Conservation (phyloP, 2,797 vertebrate genomes). For the Orientallactaga sibirica region DNA sequence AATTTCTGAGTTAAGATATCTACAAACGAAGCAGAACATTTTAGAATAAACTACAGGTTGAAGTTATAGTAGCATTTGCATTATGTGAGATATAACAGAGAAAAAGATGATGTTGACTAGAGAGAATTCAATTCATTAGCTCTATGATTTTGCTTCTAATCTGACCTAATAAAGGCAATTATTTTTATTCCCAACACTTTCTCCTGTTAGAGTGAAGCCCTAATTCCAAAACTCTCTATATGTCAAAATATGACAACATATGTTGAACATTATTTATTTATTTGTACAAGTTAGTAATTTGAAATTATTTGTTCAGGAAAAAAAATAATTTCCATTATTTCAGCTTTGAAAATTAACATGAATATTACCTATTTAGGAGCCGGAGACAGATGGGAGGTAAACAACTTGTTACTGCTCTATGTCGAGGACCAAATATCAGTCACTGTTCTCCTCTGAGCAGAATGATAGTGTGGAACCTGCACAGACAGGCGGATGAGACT, state of each 20-base stretch:
- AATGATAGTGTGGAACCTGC: not conserved
- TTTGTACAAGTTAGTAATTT: not conserved
- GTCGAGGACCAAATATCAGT: not conserved
- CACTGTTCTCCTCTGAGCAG: not conserved
- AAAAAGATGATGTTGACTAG: not conserved
- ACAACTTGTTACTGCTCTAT: not conserved
- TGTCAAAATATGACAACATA: not conserved
- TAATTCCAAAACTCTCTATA: not conserved
- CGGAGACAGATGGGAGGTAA: not conserved
- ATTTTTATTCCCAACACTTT: slow-evolving; percentile 17
- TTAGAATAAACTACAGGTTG: not conserved
- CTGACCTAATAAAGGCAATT: not conserved
- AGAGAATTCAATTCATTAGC: slow-evolving; percentile 18
- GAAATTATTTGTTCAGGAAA: not conserved
- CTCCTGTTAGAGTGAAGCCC: not conserved
- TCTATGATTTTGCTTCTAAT: not conserved
- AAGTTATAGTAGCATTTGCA: not conserved
- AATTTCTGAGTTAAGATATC: not conserved
- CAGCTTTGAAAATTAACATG: not conserved
- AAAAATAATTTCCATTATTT: not conserved
- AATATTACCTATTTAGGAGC: not conserved
- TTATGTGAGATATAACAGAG: no score
- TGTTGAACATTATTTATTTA: not conserved
- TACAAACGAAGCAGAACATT: not conserved
- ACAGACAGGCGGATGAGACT: not conserved